Evolutionary conservation across 2,113 vertebrate genomes (phyloP).

Genomic region (Odontesthes bonariensis): DNA sequence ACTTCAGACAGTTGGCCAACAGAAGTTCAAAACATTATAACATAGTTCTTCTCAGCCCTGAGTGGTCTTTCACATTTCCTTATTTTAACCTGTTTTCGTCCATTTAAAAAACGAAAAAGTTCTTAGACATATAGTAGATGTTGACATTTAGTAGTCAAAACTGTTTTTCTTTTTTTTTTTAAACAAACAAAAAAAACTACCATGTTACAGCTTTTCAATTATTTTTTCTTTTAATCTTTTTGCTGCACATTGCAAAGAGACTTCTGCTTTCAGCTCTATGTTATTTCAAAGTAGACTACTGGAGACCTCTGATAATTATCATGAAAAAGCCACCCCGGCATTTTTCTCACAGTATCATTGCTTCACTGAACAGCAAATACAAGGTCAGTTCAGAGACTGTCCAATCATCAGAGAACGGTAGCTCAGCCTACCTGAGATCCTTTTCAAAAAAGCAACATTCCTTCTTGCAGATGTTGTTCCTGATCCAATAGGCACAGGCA

Average conservation of each 20-base stretch:
- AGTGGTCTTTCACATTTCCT: too few species aligned
- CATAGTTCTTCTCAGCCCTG: too few species aligned
- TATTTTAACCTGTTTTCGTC: not conserved
- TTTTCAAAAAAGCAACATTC: constrained; percentile 88
- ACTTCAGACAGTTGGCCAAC: not conserved
- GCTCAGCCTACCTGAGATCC: constrained; percentile 70
- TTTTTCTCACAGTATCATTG: not conserved
- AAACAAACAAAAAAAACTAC: too few species aligned
- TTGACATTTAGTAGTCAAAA: not conserved
- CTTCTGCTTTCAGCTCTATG: not conserved
- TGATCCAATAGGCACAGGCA: constrained; percentile 84
- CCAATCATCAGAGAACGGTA: not conserved
- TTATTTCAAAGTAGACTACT: not conserved
- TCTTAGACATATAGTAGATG: not conserved
- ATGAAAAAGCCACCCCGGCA: not conserved
- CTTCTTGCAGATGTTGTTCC: constrained; percentile 88
- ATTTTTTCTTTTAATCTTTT: not conserved
- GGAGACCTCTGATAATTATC: not conserved
- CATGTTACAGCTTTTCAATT: too few species aligned
- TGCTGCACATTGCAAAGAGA: not conserved
- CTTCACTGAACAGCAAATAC: not conserved
- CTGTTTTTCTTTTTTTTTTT: not conserved
- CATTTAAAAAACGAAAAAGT: not conserved
- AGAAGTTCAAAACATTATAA: too few species aligned
- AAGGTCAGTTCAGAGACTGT: constrained; percentile 3